These are phyloP conservation scores for Venusia cambrica DNA, from an alignment of 2,888 invertebrate species.

Conservation along the genomic window DNA sequence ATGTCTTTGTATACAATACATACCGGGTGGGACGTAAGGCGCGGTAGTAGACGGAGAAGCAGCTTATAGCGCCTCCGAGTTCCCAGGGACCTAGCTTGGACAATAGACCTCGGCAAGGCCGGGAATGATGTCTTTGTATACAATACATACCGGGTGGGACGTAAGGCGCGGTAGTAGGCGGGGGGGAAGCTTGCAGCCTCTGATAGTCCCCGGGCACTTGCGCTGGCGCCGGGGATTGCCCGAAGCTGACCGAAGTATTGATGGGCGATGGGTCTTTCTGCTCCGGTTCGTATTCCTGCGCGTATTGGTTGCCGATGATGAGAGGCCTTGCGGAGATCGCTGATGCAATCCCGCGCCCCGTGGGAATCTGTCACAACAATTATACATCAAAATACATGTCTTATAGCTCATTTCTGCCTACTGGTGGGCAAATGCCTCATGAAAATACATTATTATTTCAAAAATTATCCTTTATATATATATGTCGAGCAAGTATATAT, in stretches of 20 bases:
- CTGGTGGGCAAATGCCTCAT: too few species aligned
- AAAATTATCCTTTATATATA: too few species aligned
- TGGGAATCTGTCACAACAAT: slow-evolving; percentile 49
- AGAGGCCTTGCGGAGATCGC: slow-evolving; percentile 50
- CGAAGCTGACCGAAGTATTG: slow-evolving; percentile 35
- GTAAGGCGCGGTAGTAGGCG: slow-evolving; percentile 59
- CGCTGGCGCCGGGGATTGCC: slow-evolving; percentile 54
- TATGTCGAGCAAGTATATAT: too few species aligned
- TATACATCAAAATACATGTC: not conserved
- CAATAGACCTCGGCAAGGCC: too few species aligned
- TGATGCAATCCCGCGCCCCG: slow-evolving; percentile 64
- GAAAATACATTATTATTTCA: too few species aligned
- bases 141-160: slow-evolving; percentile 62
- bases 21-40: too few species aligned
- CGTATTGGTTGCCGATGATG: slow-evolving; percentile 74
- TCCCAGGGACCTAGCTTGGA: too few species aligned
- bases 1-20: too few species aligned
- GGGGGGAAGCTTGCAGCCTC: slow-evolving; percentile 61
- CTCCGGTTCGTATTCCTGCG: slow-evolving; percentile 71
- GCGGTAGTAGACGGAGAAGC: too few species aligned
- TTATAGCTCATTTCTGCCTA: too few species aligned
- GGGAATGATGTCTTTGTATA: too few species aligned
- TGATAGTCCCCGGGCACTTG: slow-evolving; percentile 50
- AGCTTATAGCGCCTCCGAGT: too few species aligned
- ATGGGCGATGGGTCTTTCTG: slow-evolving; percentile 48